A percentile compares a stretch with the other conserved stretches of the same genome.
phyloP scores from a whole-genome alignment of 2,888 invertebrate genomes.

The Anodontia alba region DNA sequence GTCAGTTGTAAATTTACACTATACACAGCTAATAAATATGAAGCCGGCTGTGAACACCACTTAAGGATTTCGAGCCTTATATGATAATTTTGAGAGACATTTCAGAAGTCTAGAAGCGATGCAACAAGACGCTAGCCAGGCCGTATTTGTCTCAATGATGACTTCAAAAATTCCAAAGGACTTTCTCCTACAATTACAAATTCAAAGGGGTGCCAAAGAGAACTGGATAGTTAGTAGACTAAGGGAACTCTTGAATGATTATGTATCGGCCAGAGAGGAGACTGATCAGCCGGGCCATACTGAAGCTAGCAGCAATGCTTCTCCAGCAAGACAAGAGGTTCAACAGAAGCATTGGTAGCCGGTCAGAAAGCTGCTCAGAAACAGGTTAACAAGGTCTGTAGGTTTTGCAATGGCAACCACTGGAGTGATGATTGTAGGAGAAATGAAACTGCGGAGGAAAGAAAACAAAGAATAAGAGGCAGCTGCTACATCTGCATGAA shows the following conservation, averaged over 20 bases:
- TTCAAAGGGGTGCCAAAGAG: not conserved
- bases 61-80: not conserved
- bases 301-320: not conserved
- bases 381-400: not conserved
- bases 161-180: conserved; percentile 5
- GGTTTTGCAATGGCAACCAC: conserved; percentile 9
- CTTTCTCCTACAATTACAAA: not conserved
- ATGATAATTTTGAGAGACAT: conserved; percentile 6
- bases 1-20: not conserved
- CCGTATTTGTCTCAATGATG: not conserved
- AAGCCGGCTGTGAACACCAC: not conserved
- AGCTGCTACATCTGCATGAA: conserved; percentile 10
- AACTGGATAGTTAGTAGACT: not conserved
- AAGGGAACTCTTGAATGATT: not conserved
- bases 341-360: conserved; percentile 1
- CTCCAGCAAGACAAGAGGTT: not conserved
- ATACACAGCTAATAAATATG: conserved; percentile 10
- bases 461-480: conserved; percentile 15
- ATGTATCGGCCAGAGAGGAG: not conserved
- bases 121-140: not conserved
- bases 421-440: conserved; percentile 25
- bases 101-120: not conserved
- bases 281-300: not conserved
- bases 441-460: conserved; percentile 7
- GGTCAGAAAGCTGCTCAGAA: not conserved